Evolutionary conservation across 2,888 invertebrate genomes (phyloP), one percentile per base, ranked within the genome.

Genomic region (Tricholauxania praeusta): DNA sequence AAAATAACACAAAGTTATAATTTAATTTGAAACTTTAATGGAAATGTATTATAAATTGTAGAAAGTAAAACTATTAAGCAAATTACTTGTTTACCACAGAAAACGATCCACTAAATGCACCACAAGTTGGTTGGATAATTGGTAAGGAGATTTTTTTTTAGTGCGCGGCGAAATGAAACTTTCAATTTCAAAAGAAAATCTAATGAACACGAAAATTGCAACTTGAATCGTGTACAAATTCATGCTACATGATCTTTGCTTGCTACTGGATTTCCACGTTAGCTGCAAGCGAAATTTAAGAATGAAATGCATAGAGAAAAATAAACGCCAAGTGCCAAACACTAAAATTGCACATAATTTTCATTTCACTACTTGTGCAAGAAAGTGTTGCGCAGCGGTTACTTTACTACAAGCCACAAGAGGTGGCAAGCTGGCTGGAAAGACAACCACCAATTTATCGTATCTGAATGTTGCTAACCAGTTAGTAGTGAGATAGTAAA

Each of bases 301-400:
- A 39, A 10, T 10, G 39, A 39, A 39, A 53, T 53, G 15, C 8
- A n/a, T 8, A 5, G 19, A 53, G 12, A 8, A 53, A 8, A 19
- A 53, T 14, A 10, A 53, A 53, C 19, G 8, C 12, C 53, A n/a
- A 53, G n/a, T 53, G 8, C 53, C 53, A 15, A 53, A 17, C 19
- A 17, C 10, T 53, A 19, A n/a, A 73, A 78, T 75, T 76, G 75
- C 73, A 77, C 66, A 74, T 68, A 71, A 76, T 74, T 77, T 77
- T 73, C 74, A 77, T 76, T 77, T 77, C 72, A 74, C 52, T 73
- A 67, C 53, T 64, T 39, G 65, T 66, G 70, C 60, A 67, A 70
- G 71, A 72, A 76, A 73, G 73, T 72, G 70, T 76, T 73, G 63
- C 49, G 63, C 64, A 49, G 19, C 57, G 60, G 48, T 52, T 12